phyloP scores from a whole-genome alignment of 2,113 vertebrate genomes.

The Tetraodon nigroviridis region DNA sequence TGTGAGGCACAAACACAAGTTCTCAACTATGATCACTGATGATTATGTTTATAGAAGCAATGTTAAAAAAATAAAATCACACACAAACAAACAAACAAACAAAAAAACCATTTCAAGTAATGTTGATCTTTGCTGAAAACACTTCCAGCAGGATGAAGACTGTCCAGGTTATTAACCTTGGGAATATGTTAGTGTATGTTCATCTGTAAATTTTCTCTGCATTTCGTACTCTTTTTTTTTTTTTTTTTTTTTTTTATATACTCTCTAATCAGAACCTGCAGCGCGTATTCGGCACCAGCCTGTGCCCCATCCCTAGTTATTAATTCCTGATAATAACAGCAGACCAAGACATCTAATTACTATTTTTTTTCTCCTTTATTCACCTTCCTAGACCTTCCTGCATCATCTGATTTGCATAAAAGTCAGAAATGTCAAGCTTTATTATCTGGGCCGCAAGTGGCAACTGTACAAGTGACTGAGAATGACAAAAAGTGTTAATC shows the following conservation, averaged over 20 bases:
- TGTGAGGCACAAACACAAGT: constrained; percentile 10
- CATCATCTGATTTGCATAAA: constrained; percentile 46
- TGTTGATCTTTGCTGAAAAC: not conserved
- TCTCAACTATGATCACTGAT: constrained; percentile 14
- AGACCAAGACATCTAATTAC: constrained; percentile 42
- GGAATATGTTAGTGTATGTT: constrained; percentile 20
- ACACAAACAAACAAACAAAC: not conserved
- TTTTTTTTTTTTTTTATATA: not conserved
- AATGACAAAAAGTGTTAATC: constrained; percentile 63
- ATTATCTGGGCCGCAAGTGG: constrained; percentile 31
- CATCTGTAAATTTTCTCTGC: constrained; percentile 27
- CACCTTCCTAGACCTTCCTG: constrained; percentile 33
- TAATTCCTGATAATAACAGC: constrained; percentile 41
- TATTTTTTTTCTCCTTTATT: constrained; percentile 46
- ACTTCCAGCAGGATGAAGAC: not conserved
- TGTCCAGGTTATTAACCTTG: constrained; percentile 30
- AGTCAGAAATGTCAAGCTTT: constrained; percentile 30
- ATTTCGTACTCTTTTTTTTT: constrained; percentile 23
- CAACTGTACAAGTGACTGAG: constrained; percentile 48
- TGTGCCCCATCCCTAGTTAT: constrained; percentile 23
- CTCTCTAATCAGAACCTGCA: constrained; percentile 37
- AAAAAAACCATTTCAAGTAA: not conserved
- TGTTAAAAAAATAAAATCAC: not conserved
- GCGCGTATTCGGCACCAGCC: constrained; percentile 4
- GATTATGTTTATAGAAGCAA: constrained; percentile 12